Evolutionary conservation across 2,888 invertebrate species (phyloP).

Genomic region (Ichneumoninae sp.): DNA sequence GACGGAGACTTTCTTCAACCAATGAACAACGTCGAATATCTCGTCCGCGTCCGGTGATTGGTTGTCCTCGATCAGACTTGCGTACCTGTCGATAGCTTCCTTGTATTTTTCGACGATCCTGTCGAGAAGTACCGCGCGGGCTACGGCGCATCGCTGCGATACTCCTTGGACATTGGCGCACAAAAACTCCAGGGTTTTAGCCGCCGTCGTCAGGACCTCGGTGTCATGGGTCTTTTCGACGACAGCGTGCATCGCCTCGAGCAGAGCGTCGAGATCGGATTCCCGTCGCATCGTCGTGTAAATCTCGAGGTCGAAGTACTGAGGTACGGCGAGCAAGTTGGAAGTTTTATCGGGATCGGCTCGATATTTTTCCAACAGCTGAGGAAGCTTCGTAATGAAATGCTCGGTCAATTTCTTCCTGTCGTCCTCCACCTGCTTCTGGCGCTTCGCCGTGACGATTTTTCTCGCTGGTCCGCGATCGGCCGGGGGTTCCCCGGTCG

Average conservation of each 20-base stretch:
- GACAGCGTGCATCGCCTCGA: slow-evolving; percentile 94
- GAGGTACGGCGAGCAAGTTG: slow-evolving; percentile 96
- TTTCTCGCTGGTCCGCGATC: slow-evolving; percentile 96
- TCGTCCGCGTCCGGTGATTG: slow-evolving; percentile 98
- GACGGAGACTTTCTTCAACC: slow-evolving; percentile 96
- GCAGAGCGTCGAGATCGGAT: slow-evolving; percentile 92
- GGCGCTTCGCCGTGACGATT: slow-evolving; percentile 87
- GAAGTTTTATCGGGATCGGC: slow-evolving; percentile 98
- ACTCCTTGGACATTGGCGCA: slow-evolving; percentile 90
- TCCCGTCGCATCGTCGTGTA: slow-evolving; percentile 98
- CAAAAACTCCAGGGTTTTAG: slow-evolving; percentile 96
- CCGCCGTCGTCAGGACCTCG: slow-evolving; percentile 95
- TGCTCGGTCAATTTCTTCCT: slow-evolving; percentile 96
- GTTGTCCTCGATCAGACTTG: slow-evolving; percentile 90
- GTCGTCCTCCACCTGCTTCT: slow-evolving; percentile 94
- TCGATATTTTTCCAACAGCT: slow-evolving; percentile 95
- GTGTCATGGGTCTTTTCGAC: slow-evolving; percentile 93
- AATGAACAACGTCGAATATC: slow-evolving; percentile 94
- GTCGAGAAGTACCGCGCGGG: slow-evolving; percentile 96
- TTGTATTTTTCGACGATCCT: slow-evolving; percentile 94
- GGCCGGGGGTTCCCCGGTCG: slow-evolving; percentile 98
- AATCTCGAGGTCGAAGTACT: slow-evolving; percentile 98
- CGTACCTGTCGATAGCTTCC: slow-evolving; percentile 94
- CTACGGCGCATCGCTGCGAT: slow-evolving; percentile 94
- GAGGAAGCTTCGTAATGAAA: slow-evolving; percentile 96